Conservation (phyloP, 92 coral and sea anemone species). For the Porites lobata region DNA sequence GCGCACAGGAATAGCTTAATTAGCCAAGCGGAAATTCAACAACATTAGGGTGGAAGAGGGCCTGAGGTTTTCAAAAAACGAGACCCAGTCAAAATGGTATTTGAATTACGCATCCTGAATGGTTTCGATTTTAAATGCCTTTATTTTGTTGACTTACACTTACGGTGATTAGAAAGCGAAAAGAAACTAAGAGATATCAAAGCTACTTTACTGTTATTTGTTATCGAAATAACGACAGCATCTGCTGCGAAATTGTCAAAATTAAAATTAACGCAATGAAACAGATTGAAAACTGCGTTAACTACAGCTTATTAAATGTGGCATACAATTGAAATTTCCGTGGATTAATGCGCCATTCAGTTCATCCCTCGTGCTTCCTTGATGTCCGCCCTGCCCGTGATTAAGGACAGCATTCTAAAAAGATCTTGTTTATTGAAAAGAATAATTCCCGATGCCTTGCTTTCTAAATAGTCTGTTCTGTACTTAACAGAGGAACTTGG, state of each 20-base stretch:
- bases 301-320: conserved; percentile 37
- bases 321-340: conserved; percentile 28
- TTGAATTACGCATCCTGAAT: background rate
- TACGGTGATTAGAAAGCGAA: background rate
- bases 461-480: background rate
- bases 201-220: conserved; percentile 16
- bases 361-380: conserved; percentile 17
- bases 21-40: conserved; percentile 43
- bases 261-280: conserved; percentile 46
- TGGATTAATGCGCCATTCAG: conserved; percentile 39
- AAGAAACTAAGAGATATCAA: background rate
- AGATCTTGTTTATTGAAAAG: conserved; percentile 5
- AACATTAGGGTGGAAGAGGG: conserved; percentile 36
- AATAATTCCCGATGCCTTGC: conserved; percentile 10
- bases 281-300: conserved; percentile 51
- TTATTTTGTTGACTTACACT: conserved; percentile 7
- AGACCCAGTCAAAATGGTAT: background rate
- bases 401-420: conserved; percentile 24
- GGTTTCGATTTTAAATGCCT: conserved; percentile 20
- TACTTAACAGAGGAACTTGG: conserved; percentile 1
- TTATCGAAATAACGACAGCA: conserved; percentile 42
- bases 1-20: conserved; percentile 28
- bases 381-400: conserved; percentile 40
- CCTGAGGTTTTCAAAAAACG: conserved; percentile 7
- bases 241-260: conserved; percentile 45